Percentiles rank a stretch among this genome's conserved stretches.
Evolutionary conservation across 1,140 invertebrate species (phyloP).

Genomic region (Drosophila biarmipes): DNA sequence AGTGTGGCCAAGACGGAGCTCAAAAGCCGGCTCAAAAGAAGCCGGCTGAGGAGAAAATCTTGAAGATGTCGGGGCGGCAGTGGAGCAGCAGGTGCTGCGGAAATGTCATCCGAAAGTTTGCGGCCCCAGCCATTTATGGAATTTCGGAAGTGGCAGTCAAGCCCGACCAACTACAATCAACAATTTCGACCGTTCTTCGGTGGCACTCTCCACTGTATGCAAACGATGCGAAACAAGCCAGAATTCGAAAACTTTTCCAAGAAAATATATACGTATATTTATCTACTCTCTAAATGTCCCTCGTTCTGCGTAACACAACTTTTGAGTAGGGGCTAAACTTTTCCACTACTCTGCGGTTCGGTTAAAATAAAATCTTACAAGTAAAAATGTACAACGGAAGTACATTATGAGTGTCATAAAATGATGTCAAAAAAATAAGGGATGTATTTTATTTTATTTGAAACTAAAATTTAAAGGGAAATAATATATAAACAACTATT

Average conservation of each 20-base stretch:
- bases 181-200: constrained; percentile 34
- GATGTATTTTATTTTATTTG: too few relatives aligned
- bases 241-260: constrained; percentile 27
- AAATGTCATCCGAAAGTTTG: constrained; percentile 66
- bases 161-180: constrained; percentile 34
- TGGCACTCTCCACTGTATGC: constrained; percentile 31
- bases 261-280: constrained; percentile 9
- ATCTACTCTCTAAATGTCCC: constrained; percentile 16
- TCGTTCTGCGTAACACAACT: not conserved
- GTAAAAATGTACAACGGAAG: not conserved
- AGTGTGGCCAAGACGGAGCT: constrained; percentile 50
- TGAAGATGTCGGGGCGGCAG: constrained; percentile 1
- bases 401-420: not conserved
- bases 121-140: constrained; percentile 71
- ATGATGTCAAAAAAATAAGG: too few relatives aligned
- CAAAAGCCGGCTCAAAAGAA: constrained; percentile 22
- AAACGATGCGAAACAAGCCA: constrained; percentile 32
- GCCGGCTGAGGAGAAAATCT: constrained; percentile 18
- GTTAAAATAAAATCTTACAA: not conserved
- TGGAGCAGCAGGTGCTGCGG: not conserved
- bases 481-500: too few relatives aligned
- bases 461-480: too few relatives aligned
- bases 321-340: not conserved
- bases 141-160: constrained; percentile 58
- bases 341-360: not conserved